Percentiles rank a stretch among this genome's conserved stretches.
Evolutionary conservation across 2,797 vertebrate genomes (phyloP).

Genomic region (Dicrostonyx torquatus): DNA sequence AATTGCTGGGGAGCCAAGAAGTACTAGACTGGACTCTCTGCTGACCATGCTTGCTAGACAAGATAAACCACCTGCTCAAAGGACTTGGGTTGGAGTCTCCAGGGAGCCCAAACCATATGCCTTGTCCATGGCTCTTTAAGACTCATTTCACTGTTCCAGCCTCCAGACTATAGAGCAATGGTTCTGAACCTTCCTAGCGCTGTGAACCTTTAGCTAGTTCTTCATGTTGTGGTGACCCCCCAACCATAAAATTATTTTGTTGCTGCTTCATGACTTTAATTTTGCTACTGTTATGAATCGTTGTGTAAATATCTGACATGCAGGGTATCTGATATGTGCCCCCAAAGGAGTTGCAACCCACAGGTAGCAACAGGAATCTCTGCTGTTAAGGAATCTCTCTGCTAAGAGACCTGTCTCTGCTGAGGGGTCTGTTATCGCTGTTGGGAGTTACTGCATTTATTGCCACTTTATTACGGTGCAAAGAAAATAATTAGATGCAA

Average conservation of each 20-base stretch:
- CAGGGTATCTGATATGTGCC: neutral
- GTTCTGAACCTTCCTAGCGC: neutral
- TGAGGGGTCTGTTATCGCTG: neutral
- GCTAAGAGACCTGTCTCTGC: too few relatives aligned
- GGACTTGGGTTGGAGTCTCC: neutral
- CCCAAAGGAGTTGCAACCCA: neutral
- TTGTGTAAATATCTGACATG: neutral
- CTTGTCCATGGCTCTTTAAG: neutral
- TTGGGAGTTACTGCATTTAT: neutral
- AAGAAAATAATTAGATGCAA: neutral
- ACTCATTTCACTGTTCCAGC: neutral
- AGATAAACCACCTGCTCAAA: neutral
- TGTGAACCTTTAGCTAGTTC: neutral
- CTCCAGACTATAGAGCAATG: neutral
- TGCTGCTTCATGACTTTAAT: neutral
- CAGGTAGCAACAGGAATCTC: neutral
- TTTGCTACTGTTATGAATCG: neutral
- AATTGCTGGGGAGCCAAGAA: neutral
- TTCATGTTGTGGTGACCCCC: neutral
- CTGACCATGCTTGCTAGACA: too few relatives aligned
- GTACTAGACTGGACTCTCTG: neutral
- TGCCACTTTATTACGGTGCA: neutral
- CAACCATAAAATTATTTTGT: neutral
- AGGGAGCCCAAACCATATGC: neutral
- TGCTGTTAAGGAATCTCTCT: neutral